Evolutionary conservation across 2,888 invertebrate genomes (phyloP).

Genomic region (Drosophila mayaguana): DNA sequence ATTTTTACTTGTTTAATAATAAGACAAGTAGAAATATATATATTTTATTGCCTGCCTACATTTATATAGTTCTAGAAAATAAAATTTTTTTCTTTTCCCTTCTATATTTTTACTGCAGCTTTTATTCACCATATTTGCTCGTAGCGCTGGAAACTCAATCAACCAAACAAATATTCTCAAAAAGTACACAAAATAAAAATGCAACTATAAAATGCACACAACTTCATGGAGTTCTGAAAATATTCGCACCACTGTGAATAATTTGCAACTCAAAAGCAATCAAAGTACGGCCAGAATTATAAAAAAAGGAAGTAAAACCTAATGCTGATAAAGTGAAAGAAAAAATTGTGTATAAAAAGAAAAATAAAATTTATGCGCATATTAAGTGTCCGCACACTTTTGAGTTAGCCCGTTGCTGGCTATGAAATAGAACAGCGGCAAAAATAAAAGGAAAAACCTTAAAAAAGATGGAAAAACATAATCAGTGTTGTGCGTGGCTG

Average conservation of each 20-base stretch:
- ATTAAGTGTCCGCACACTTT: slow-evolving; percentile 16
- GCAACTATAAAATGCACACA: background rate
- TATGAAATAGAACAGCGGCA: slow-evolving; percentile 5
- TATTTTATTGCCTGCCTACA: too few relatives aligned
- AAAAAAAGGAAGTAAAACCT: background rate
- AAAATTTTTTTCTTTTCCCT: too few relatives aligned
- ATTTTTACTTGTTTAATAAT: too few relatives aligned
- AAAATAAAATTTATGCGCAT: slow-evolving; percentile 33
- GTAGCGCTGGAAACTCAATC: background rate
- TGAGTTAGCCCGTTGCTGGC: background rate
- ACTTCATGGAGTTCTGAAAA: background rate
- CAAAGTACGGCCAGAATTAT: slow-evolving; percentile 5
- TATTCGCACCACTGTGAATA: background rate
- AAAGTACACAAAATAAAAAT: background rate
- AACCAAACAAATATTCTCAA: background rate
- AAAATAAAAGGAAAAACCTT: slow-evolving; percentile 3
- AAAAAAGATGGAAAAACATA: slow-evolving; percentile 25
- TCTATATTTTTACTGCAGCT: background rate
- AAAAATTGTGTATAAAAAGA: slow-evolving; percentile 14
- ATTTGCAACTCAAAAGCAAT: slow-evolving; percentile 10
- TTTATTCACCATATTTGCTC: background rate
- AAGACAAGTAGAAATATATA: too few relatives aligned
- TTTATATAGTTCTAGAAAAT: too few relatives aligned
- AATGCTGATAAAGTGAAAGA: slow-evolving; percentile 12
- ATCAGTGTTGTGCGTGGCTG: slow-evolving; percentile 23